Percentiles rank a stretch among this genome's conserved stretches.
Conservation (phyloP, 1,140 invertebrate species). For the Drosophila grimshawi region DNA sequence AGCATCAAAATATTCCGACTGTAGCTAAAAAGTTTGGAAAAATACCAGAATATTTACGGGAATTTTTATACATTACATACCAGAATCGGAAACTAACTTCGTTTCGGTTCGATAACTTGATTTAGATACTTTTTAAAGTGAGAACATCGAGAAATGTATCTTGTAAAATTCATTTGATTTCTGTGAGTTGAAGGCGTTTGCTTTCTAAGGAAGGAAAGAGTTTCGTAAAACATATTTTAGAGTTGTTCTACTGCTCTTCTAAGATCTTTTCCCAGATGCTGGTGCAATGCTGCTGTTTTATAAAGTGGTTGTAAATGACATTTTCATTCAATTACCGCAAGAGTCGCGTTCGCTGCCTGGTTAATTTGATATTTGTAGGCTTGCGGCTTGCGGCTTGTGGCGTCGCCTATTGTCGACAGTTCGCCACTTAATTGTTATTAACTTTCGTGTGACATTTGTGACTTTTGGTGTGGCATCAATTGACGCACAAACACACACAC, state of each 20-base stretch:
- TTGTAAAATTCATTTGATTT: no score
- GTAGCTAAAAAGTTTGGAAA: no score
- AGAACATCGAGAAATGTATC: no score
- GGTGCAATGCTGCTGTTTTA: not conserved
- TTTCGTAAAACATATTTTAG: not conserved
- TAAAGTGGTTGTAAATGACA: constrained; percentile 42
- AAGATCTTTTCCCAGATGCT: not conserved
- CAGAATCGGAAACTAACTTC: no score
- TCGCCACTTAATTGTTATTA: constrained; percentile 75
- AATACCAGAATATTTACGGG: no score
- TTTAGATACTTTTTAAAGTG: no score
- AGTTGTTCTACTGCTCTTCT: not conserved
- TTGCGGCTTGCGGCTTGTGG: constrained; percentile 33
- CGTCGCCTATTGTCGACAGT: constrained; percentile 17
- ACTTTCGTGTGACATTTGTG: constrained; percentile 81
- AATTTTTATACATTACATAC: no score
- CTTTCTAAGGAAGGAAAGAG: no score
- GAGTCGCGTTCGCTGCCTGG: not conserved
- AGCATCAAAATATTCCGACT: no score
- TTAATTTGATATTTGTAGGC: constrained; percentile 48
- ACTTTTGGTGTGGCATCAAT: constrained; percentile 71
- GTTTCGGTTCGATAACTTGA: no score
- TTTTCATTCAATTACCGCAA: constrained; percentile 65
- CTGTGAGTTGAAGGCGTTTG: no score
- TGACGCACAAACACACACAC: constrained; percentile 39